Percentiles rank a stretch among this genome's conserved stretches.
Evolutionary conservation across 2,797 vertebrate genomes (phyloP).

Genomic region (Carduelis carduelis): DNA sequence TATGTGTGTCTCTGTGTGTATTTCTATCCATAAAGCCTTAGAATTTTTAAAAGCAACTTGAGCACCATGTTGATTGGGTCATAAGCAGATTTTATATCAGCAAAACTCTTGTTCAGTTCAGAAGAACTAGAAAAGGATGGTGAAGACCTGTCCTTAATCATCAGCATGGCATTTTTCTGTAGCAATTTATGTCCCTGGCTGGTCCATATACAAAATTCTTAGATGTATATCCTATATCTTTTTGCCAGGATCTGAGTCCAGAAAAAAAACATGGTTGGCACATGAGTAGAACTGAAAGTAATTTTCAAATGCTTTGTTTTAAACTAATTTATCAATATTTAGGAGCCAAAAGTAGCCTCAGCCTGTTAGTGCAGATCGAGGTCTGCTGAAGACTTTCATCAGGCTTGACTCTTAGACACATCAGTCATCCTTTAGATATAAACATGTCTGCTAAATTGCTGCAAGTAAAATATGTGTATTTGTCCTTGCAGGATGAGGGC

Average conservation of each 20-base stretch:
- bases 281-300: not conserved
- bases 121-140: not conserved
- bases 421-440: not conserved
- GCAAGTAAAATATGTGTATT: not conserved
- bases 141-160: not conserved
- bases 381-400: not conserved
- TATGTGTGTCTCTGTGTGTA: not conserved
- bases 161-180: not conserved
- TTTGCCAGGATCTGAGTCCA: not conserved
- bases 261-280: not conserved
- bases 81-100: not conserved
- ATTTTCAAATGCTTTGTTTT: conserved; percentile 1
- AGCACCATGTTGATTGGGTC: not conserved
- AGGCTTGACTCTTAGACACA: not conserved
- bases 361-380: not conserved
- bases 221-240: not conserved
- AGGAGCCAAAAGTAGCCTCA: not conserved
- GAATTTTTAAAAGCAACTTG: not conserved
- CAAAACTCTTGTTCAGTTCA: not conserved
- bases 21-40: not conserved
- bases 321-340: not conserved
- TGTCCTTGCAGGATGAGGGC: not conserved
- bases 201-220: not conserved
- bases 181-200: not conserved
- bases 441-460: not conserved